Evolutionary conservation across 2,797 vertebrate species (phyloP).

Genomic region (Enteromius paludinosus): DNA sequence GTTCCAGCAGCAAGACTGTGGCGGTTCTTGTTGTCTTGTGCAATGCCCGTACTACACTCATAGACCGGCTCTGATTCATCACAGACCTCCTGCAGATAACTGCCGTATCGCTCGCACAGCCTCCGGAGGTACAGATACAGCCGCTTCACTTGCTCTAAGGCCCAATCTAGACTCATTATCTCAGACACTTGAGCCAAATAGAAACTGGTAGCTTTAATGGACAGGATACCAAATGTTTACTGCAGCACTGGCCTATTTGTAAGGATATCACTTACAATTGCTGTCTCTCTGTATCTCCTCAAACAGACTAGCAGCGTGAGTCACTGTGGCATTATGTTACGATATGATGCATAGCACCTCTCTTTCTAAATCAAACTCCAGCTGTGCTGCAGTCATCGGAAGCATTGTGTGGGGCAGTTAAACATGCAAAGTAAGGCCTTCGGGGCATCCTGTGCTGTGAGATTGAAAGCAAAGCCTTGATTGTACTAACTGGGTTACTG

Average conservation of each 20-base stretch:
- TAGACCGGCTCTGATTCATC: conserved; percentile 57
- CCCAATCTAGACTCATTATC: conserved; percentile 36
- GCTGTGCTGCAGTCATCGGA: conserved; percentile 30
- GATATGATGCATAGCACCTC: conserved; percentile 41
- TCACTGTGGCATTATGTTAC: conserved; percentile 37
- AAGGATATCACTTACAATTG: conserved; percentile 21
- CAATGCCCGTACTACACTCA: conserved; percentile 50
- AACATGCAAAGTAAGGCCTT: conserved; percentile 36
- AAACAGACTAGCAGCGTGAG: conserved; percentile 17
- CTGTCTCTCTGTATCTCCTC: conserved; percentile 29
- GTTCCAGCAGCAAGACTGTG: conserved; percentile 61
- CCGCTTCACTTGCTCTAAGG: conserved; percentile 29
- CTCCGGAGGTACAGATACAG: conserved; percentile 4
- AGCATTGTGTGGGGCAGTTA: conserved; percentile 21
- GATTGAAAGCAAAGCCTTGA: conserved; percentile 34
- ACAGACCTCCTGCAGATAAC: conserved; percentile 45
- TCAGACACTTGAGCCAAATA: conserved; percentile 36
- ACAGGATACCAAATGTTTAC: conserved; percentile 16
- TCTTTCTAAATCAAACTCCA: conserved; percentile 43
- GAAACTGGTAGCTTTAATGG: conserved; percentile 26
- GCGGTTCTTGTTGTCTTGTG: not conserved
- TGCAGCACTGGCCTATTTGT: conserved; percentile 18
- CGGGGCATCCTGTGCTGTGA: not conserved
- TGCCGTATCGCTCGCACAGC: conserved; percentile 8
- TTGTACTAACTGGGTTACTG: conserved; percentile 27